Percentiles rank a stretch among this genome's conserved stretches.
Conservation (phyloP, 1,140 invertebrate species). For the Drosophila mojavensis region DNA sequence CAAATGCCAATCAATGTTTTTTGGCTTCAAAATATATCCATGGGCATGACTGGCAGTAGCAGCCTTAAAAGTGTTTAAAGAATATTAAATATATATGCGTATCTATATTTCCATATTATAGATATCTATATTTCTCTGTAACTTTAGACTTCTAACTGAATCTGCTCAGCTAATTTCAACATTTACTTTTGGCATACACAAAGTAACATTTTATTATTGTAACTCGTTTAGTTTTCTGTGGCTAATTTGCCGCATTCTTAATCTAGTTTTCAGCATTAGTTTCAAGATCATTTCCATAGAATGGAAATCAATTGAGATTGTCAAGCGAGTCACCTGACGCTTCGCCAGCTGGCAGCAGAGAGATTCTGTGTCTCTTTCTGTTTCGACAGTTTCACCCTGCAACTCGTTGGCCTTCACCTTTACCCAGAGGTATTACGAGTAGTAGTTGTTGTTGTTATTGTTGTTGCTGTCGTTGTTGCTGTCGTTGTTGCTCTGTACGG, state of each 20-base stretch:
- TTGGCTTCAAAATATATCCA: too few relatives aligned
- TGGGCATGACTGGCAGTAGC: too few relatives aligned
- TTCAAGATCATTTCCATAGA: slow-evolving; percentile 31
- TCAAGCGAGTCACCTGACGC: slow-evolving; percentile 23
- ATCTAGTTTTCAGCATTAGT: slow-evolving; percentile 21
- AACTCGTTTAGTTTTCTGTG: slow-evolving; percentile 15
- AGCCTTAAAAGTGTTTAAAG: too few relatives aligned
- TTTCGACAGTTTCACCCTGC: slow-evolving; percentile 31
- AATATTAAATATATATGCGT: too few relatives aligned
- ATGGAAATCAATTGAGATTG: slow-evolving; percentile 19
- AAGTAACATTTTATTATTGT: not conserved
- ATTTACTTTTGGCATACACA: slow-evolving; percentile 6
- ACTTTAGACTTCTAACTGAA: not conserved
- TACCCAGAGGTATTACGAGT: not conserved
- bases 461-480: not conserved
- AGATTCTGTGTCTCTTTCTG: not conserved
- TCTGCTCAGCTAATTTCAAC: not conserved
- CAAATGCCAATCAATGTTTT: too few relatives aligned
- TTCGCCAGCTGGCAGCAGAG: not conserved
- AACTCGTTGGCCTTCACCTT: slow-evolving; percentile 46
- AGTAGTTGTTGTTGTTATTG: not conserved
- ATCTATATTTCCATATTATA: too few relatives aligned
- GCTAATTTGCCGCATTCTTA: slow-evolving; percentile 1
- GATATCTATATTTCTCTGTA: too few relatives aligned
- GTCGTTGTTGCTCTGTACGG: not conserved